These are phyloP conservation scores for Atopsyche davidsoni DNA, from an alignment of 1,140 invertebrate species.

Conservation along the genomic window DNA sequence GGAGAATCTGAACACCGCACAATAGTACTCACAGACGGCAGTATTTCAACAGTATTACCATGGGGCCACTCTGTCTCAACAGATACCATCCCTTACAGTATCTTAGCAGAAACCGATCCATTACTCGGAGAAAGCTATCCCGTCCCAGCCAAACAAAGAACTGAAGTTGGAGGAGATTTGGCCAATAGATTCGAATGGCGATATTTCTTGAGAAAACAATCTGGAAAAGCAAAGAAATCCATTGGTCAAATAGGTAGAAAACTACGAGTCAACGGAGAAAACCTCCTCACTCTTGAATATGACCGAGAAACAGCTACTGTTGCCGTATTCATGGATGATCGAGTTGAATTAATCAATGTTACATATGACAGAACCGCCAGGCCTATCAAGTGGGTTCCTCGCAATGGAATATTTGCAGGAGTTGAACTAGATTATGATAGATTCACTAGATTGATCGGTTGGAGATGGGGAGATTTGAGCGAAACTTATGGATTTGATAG, in stretches of 20 bases:
- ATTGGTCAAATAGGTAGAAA: slow-evolving; percentile 79
- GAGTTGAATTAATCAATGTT: slow-evolving; percentile 82
- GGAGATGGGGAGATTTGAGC: slow-evolving; percentile 87
- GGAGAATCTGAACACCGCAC: slow-evolving; percentile 77
- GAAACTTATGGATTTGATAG: slow-evolving; percentile 85
- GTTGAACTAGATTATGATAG: slow-evolving; percentile 90
- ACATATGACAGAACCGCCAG: slow-evolving; percentile 88
- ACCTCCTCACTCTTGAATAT: slow-evolving; percentile 86
- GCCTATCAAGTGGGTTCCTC: slow-evolving; percentile 82
- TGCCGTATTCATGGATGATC: slow-evolving; percentile 83
- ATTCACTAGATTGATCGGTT: slow-evolving; percentile 81
- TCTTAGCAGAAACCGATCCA: slow-evolving; percentile 76
- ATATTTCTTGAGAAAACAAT: slow-evolving; percentile 73
- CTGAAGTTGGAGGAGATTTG: slow-evolving; percentile 81
- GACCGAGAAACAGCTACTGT: slow-evolving; percentile 85
- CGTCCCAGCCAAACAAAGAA: slow-evolving; percentile 82
- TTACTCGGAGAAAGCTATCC: slow-evolving; percentile 83
- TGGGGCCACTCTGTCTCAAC: slow-evolving; percentile 80
- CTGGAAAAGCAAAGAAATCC: slow-evolving; percentile 59
- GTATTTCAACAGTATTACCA: slow-evolving; percentile 69
- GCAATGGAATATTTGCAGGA: slow-evolving; percentile 75
- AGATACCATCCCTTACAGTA: slow-evolving; percentile 78
- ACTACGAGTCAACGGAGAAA: slow-evolving; percentile 83
- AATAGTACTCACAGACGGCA: slow-evolving; percentile 73
- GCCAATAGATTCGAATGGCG: slow-evolving; percentile 94